Percentiles rank a stretch among this genome's conserved stretches.
These are phyloP conservation scores for Halcyon chelicuti DNA, from an alignment of 2,797 vertebrate genomes.

Conservation along the genomic window DNA sequence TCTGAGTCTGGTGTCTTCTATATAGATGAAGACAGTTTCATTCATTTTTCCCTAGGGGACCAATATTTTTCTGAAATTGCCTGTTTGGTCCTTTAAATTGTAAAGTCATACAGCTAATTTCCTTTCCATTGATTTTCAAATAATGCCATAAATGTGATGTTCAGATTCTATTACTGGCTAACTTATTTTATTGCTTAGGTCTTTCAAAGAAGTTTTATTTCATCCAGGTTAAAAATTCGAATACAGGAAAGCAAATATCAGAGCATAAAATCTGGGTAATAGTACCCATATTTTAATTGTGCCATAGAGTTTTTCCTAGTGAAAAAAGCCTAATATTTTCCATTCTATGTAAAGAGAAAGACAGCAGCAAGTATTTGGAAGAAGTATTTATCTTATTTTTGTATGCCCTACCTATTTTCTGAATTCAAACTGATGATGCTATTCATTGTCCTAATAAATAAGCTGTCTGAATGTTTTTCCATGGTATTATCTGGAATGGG, in stretches of 20 bases:
- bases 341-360: not conserved
- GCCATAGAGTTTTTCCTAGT: not conserved
- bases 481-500: not conserved
- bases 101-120: constrained; percentile 51
- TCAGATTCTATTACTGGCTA: not conserved
- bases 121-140: constrained; percentile 48
- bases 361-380: not conserved
- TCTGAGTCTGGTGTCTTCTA: constrained; percentile 20
- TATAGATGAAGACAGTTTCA: constrained; percentile 10
- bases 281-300: not conserved
- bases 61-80: constrained; percentile 53
- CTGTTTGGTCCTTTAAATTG: constrained; percentile 53
- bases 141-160: constrained; percentile 6
- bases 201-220: not conserved
- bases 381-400: not conserved
- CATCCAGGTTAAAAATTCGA: not conserved
- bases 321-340: not conserved
- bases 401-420: not conserved
- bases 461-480: not conserved
- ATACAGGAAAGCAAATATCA: not conserved
- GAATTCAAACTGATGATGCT: not conserved
- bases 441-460: not conserved
- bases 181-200: not conserved
- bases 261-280: not conserved
- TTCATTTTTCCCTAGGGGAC: constrained; percentile 4